phyloP scores from a whole-genome alignment of 2,113 vertebrate genomes.

The Takifugu flavidus region DNA sequence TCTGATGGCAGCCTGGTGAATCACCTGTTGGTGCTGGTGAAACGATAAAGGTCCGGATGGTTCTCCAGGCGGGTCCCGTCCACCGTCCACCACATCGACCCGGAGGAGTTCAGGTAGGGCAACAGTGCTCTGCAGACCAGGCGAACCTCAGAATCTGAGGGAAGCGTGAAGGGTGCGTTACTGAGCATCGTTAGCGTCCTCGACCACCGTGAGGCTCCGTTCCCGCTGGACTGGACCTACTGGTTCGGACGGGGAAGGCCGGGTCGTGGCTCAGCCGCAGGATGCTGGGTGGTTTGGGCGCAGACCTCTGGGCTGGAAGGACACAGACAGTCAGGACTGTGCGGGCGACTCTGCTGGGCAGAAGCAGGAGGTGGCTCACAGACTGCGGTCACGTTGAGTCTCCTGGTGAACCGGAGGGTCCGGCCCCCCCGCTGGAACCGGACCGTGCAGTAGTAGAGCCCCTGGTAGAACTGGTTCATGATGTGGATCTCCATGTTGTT shows the following conservation, averaged over 20 bases:
- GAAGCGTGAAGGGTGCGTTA: neutral
- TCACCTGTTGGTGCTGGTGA: slow-evolving; percentile 50
- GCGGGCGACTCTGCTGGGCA: neutral
- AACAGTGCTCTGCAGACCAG: slow-evolving; percentile 77
- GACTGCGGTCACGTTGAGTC: slow-evolving; percentile 78
- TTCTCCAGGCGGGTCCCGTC: slow-evolving; percentile 81
- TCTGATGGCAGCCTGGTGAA: neutral
- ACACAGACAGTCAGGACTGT: neutral
- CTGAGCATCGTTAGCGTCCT: too few species aligned
- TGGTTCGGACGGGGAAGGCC: neutral
- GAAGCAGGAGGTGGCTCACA: slow-evolving; percentile 72
- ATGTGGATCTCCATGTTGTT: slow-evolving; percentile 63
- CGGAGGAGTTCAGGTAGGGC: slow-evolving; percentile 68
- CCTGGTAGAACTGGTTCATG: slow-evolving; percentile 60
- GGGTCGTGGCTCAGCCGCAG: neutral
- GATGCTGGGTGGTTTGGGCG: neutral
- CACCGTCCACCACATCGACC: slow-evolving; percentile 88
- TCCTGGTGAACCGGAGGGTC: slow-evolving; percentile 78
- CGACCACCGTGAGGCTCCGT: too few species aligned
- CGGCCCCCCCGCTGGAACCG: slow-evolving; percentile 74
- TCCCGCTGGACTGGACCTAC: too few species aligned
- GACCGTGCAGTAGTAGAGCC: slow-evolving; percentile 83
- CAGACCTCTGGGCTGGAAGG: neutral
- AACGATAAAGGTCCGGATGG: slow-evolving; percentile 51
- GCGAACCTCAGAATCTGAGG: slow-evolving; percentile 41